Evolutionary conservation across 2,113 vertebrate species (phyloP), one percentile per base, ranked within the genome.

Genomic region (Pogonocichla stellata): DNA sequence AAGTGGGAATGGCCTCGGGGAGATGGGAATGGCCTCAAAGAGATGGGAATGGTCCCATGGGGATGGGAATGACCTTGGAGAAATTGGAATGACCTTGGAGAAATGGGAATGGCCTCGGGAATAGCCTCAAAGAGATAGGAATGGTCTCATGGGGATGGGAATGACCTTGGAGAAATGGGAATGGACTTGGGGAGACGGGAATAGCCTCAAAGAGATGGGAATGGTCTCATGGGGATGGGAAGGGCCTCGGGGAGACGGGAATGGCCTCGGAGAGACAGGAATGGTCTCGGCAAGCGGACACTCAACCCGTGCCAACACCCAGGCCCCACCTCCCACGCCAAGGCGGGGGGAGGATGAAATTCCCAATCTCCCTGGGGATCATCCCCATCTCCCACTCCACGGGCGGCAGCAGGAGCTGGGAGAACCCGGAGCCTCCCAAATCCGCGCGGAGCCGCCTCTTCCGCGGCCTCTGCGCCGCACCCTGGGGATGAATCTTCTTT

Each of bases 401-500:
- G 29, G 33, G 56, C 16, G 1, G 33, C 31, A 36, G 34, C 2
- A 3, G 25, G 50, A 40, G 0, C 40, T 3, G 65, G 69, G 54
- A 78, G 20, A 9, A 0, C 28, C 29, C 0, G 48, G 57, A 86
- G 33, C 58, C 38, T 74, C 82, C 34, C 4, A 2, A 3, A 66
- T 5, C 7, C 0, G 10, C 19, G 2, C 4, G 0, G 51, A 88
- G 70, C 57, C 5, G 1, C 86, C 96, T 92, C 71, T 67, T 48
- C 1, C 3, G 81, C 50, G 85, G 93, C 91, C 92, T 79, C 93
- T 10, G 29, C 0, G 10, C 60, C 26, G 0, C n/a, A 13, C 94
- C 94, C 95, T 78, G 88, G 94, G 91, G 94, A 93, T 90, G 83
- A 67, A 72, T 95, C 96, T 54, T 48, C 72, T 96, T 96, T 93